Evolutionary conservation across 2,888 invertebrate species (phyloP).

Genomic region (Acrobasis suavella): DNA sequence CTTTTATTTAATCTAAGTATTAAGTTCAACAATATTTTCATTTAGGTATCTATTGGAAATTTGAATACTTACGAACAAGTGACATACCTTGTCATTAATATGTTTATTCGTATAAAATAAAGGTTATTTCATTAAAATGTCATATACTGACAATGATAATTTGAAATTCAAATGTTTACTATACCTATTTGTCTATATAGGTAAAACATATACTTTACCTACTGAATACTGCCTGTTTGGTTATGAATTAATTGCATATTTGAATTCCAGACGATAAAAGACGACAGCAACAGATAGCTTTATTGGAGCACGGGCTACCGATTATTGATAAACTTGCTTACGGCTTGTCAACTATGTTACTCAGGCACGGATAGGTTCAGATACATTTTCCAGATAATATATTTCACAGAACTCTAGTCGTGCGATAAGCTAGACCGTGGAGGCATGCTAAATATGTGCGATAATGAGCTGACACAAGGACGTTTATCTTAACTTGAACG

Average conservation of each 20-base stretch:
- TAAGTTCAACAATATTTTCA: too few species aligned
- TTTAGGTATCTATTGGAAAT: too few species aligned
- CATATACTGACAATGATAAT: too few species aligned
- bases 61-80: too few species aligned
- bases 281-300: neutral
- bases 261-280: neutral
- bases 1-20: neutral
- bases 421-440: slow-evolving; percentile 53
- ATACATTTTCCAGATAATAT: slow-evolving; percentile 59
- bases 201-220: too few species aligned
- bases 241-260: too few species aligned
- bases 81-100: too few species aligned
- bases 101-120: too few species aligned
- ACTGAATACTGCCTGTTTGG: too few species aligned
- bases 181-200: too few species aligned
- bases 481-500: neutral
- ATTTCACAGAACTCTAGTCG: slow-evolving; percentile 40
- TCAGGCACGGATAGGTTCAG: slow-evolving; percentile 44
- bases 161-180: too few species aligned
- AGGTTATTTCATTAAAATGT: too few species aligned
- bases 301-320: neutral
- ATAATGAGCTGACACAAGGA: slow-evolving; percentile 47
- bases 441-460: slow-evolving; percentile 54
- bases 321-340: slow-evolving; percentile 8
- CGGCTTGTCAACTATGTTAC: slow-evolving; percentile 16